Evolutionary conservation across 2,113 vertebrate species (phyloP).

Genomic region (Piaya cayana): DNA sequence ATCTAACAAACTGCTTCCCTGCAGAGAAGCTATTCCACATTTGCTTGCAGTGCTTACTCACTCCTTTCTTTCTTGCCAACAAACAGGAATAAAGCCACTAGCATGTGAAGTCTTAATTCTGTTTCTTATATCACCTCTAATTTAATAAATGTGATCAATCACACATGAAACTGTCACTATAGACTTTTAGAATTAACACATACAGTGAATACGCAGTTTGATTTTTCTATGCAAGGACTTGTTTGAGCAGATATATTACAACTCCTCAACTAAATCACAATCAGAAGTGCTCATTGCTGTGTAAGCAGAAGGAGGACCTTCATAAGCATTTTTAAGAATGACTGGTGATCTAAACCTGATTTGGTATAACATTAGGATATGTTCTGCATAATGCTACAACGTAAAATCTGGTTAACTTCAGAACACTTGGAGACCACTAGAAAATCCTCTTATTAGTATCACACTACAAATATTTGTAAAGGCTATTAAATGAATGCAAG

Average conservation of each 20-base stretch:
- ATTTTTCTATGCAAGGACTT: neutral
- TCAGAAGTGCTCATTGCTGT: neutral
- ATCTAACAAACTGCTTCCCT: neutral
- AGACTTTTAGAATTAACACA: neutral
- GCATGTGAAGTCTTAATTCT: neutral
- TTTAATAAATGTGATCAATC: neutral
- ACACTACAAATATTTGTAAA: neutral
- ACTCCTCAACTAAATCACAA: neutral
- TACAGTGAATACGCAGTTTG: neutral
- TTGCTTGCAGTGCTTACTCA: neutral
- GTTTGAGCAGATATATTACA: neutral
- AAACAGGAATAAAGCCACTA: neutral
- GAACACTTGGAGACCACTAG: neutral
- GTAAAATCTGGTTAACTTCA: neutral
- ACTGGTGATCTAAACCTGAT: neutral
- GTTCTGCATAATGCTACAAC: neutral
- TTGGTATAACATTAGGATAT: neutral
- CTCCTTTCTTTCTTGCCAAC: neutral
- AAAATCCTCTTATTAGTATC: neutral
- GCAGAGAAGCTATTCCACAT: neutral
- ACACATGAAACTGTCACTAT: neutral
- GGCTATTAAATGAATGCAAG: neutral
- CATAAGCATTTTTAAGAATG: neutral
- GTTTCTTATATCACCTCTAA: neutral
- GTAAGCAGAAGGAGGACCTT: neutral